Evolutionary conservation across 2,888 invertebrate species (phyloP).

Genomic region (Camponotus fellah): DNA sequence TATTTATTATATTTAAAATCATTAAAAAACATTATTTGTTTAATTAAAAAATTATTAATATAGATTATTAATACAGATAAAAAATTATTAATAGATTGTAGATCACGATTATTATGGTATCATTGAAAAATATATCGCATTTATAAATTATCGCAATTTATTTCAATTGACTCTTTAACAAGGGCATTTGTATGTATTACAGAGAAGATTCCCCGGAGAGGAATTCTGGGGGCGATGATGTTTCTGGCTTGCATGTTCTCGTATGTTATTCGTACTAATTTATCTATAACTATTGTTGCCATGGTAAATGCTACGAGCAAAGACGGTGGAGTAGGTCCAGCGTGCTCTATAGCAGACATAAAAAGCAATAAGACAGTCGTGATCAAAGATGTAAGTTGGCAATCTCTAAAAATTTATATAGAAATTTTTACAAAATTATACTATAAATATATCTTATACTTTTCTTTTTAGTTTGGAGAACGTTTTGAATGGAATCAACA

Average conservation of each 20-base stretch:
- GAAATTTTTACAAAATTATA: not conserved
- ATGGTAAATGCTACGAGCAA: conserved; percentile 79
- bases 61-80: not conserved
- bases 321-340: conserved; percentile 57
- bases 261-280: conserved; percentile 92
- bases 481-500: conserved; percentile 82
- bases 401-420: not conserved
- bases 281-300: conserved; percentile 88
- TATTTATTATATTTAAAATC: not conserved
- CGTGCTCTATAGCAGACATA: conserved; percentile 59
- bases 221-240: conserved; percentile 89
- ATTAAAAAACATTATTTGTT: not conserved
- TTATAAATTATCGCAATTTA: not conserved
- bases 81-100: not conserved
- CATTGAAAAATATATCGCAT: not conserved
- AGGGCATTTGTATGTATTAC: conserved; percentile 60
- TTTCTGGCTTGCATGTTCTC: conserved; percentile 92
- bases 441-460: conserved; percentile 12
- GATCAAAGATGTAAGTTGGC: conserved; percentile 74
- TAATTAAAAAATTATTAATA: too few species aligned
- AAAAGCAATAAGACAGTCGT: conserved; percentile 45
- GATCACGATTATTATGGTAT: not conserved
- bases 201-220: conserved; percentile 87
- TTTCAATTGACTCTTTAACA: not conserved
- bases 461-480: conserved; percentile 79